These are phyloP conservation scores for Malurus alboscapulatus DNA, from an alignment of 2,113 vertebrate genomes.

Conservation along the genomic window DNA sequence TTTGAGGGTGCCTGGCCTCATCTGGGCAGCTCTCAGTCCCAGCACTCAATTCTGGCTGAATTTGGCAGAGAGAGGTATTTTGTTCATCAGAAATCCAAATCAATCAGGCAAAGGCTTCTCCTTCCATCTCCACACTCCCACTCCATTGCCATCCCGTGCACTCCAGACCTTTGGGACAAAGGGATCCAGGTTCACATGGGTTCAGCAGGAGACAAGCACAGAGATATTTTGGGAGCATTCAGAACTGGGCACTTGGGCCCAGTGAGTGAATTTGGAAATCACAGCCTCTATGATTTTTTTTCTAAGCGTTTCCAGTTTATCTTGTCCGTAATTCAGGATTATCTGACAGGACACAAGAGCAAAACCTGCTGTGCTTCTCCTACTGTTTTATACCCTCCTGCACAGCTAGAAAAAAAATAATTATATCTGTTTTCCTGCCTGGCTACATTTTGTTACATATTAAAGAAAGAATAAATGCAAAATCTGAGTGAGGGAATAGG, in stretches of 20 bases:
- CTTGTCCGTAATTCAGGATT: neutral
- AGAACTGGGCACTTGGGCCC: neutral
- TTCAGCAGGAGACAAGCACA: neutral
- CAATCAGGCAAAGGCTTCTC: neutral
- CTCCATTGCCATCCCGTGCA: rapidly evolving
- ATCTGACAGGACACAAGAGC: neutral
- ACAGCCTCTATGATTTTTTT: neutral
- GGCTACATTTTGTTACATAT: neutral
- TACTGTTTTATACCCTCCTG: neutral
- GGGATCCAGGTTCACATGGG: neutral
- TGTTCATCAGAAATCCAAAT: neutral
- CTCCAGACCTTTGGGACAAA: neutral
- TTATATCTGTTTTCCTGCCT: neutral
- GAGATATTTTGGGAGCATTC: neutral
- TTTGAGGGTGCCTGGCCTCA: neutral
- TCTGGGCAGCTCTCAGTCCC: neutral
- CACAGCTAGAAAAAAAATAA: neutral
- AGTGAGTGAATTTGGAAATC: neutral
- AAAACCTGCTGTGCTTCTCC: neutral
- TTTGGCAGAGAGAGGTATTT: neutral
- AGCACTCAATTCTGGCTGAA: neutral
- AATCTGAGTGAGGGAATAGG: neutral
- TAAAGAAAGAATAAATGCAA: neutral
- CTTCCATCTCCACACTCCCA: neutral
- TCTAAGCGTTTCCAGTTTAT: neutral